A percentile compares a stretch with the other conserved stretches of the same genome.
phyloP scores from a whole-genome alignment of 2,888 invertebrate species.

The Penaeus monodon region DNA sequence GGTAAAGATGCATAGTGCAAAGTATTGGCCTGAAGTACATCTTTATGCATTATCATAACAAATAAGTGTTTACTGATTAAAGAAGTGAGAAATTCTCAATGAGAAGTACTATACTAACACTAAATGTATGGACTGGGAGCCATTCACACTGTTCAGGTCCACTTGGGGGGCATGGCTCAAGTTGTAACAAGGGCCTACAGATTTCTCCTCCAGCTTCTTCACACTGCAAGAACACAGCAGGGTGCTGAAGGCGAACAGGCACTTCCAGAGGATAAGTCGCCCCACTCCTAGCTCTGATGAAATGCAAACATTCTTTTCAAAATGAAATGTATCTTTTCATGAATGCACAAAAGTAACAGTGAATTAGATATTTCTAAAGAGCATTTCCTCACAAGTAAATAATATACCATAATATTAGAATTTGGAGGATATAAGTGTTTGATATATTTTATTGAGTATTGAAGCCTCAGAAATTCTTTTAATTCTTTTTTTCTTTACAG shows the following conservation, averaged over 20 bases:
- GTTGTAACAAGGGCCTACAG: constrained; percentile 44
- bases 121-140: constrained; percentile 56
- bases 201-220: constrained; percentile 40
- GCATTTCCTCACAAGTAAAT: too few relatives aligned
- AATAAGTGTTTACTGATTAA: neutral
- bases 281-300: constrained; percentile 53
- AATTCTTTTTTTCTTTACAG: too few relatives aligned
- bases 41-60: neutral
- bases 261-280: constrained; percentile 44
- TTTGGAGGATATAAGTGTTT: too few relatives aligned
- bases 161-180: constrained; percentile 58
- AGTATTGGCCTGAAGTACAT: neutral
- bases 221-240: constrained; percentile 46
- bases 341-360: too few relatives aligned
- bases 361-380: too few relatives aligned
- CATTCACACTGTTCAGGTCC: constrained; percentile 54
- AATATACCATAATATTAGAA: too few relatives aligned
- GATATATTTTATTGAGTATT: too few relatives aligned
- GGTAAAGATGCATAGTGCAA: too few relatives aligned
- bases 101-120: constrained; percentile 36
- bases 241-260: constrained; percentile 44
- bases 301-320: neutral
- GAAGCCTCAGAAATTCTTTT: too few relatives aligned
- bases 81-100: neutral
- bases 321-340: too few relatives aligned